Base-by-base conservation (phyloP, 2,888 invertebrate genomes). In the Zaprionus bogoriensis region DNA sequence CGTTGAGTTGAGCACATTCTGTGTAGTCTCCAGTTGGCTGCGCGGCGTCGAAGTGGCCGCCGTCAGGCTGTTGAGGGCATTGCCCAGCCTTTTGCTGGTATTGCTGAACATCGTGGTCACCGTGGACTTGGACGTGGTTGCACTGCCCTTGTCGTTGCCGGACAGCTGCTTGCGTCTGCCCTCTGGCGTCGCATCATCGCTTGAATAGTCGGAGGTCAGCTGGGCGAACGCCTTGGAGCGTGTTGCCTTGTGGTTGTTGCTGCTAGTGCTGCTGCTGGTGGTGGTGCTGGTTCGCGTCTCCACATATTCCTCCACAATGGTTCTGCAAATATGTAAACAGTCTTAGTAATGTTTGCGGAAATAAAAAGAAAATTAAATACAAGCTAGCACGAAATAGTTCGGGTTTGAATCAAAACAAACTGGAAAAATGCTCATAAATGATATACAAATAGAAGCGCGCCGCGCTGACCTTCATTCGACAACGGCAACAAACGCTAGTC, bases 191-290 rank as follows among this genome's bases (percentile, higher is more conserved):
- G 70, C 67, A 63, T 93, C 93, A 69, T 93, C 93, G 2, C 93
- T 93, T 2, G 87, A 93, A 82, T 93, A 94, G 87, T 94, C 93
- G 12, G 93, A 93, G 54, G 92, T 91, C 17, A 79, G 6, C 10
- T 65, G 67, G 32, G 51, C 32, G 4, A 68, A 62, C n/a, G 64
- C 55, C 58, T 77, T 84, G 14, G 61, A 55, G 20, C 67, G 69
- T 6, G 77, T 58, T 22, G 28, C 53, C 66, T 78, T 52, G 47
- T 57, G 63, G 17, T 23, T 52, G 53, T 17, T 22, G 71, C 51
- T 42, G 59, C 55, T 47, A 9, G 7, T 52, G 25, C 14, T 38
- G 50, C 30, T 19, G 69, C 55, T 25, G 58, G 47, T 55, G 71
- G 53, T 28, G 63, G 67, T 36, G 69, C 77, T 72, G 67, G 74